Evolutionary conservation across 2,888 invertebrate genomes (phyloP).

Genomic region (Melangyna quadrimaculata): DNA sequence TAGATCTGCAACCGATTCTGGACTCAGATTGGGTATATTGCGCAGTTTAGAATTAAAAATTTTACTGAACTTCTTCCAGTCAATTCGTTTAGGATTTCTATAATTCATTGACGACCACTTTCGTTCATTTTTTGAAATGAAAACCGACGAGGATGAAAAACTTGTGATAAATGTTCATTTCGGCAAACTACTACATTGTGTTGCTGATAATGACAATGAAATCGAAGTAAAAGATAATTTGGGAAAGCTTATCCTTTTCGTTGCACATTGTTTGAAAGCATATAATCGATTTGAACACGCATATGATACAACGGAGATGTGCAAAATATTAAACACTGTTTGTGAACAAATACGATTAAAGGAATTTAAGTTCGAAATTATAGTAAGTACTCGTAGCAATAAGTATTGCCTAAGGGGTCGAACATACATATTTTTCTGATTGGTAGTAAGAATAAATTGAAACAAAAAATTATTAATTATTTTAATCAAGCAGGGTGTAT

Average conservation of each 20-base stretch:
- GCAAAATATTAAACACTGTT: conserved; percentile 77
- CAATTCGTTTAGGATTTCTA: no score
- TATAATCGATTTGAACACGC: conserved; percentile 77
- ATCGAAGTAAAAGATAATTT: conserved; percentile 83
- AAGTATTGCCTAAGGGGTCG: background rate
- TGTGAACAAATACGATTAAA: conserved; percentile 81
- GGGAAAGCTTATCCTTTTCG: conserved; percentile 82
- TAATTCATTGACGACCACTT: conserved; percentile 85
- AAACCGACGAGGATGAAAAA: conserved; percentile 80
- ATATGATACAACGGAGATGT: conserved; percentile 77
- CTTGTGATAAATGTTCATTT: conserved; percentile 73
- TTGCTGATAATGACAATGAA: conserved; percentile 77
- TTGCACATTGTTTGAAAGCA: conserved; percentile 78
- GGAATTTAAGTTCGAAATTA: conserved; percentile 82
- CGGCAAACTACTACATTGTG: conserved; percentile 81
- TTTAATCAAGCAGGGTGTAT: no score
- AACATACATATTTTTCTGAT: background rate
- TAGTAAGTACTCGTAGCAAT: conserved; percentile 72
- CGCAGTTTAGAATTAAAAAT: no score
- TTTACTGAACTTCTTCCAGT: no score
- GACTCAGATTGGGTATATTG: no score
- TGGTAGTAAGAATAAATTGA: no score
- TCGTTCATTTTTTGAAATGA: conserved; percentile 82
- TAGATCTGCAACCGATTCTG: no score
- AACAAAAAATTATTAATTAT: no score